A percentile compares a stretch with the other conserved stretches of the same genome.
These are phyloP conservation scores for Xenotilapia flavipinnis DNA, from an alignment of 2,113 vertebrate species.

Conservation along the genomic window DNA sequence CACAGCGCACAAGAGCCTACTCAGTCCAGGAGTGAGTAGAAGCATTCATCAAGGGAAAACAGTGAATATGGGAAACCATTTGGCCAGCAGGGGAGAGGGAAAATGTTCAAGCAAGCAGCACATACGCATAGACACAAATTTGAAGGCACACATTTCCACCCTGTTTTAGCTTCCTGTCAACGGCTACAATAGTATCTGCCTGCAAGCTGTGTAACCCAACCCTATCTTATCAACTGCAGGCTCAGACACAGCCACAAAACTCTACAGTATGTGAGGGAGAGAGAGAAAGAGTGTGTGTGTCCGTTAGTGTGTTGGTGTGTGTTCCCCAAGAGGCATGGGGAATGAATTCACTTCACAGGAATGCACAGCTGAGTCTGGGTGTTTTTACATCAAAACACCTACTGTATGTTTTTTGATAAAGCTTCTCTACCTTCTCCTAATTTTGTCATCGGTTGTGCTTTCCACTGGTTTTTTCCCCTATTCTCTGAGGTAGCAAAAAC, in stretches of 20 bases:
- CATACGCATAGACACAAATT: background rate
- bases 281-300: background rate
- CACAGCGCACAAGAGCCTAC: conserved; percentile 31
- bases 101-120: conserved; percentile 10
- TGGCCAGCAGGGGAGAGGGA: conserved; percentile 1
- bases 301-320: background rate
- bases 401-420: conserved; percentile 36
- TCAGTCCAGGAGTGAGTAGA: conserved; percentile 32
- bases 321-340: conserved; percentile 42
- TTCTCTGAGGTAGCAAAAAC: background rate
- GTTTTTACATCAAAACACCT: conserved; percentile 43
- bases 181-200: conserved; percentile 56
- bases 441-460: background rate
- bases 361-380: conserved; percentile 66
- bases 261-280: background rate
- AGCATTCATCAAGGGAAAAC: conserved; percentile 31
- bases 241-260: conserved; percentile 42
- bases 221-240: conserved; percentile 64
- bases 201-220: conserved; percentile 48
- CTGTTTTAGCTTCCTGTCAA: conserved; percentile 49
- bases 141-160: conserved; percentile 7
- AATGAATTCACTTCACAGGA: conserved; percentile 69
- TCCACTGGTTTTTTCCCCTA: background rate
- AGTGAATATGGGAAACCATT: conserved; percentile 16
- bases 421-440: background rate